Conservation (phyloP, 2,888 invertebrate genomes). For the Sclerodermus sp. region DNA sequence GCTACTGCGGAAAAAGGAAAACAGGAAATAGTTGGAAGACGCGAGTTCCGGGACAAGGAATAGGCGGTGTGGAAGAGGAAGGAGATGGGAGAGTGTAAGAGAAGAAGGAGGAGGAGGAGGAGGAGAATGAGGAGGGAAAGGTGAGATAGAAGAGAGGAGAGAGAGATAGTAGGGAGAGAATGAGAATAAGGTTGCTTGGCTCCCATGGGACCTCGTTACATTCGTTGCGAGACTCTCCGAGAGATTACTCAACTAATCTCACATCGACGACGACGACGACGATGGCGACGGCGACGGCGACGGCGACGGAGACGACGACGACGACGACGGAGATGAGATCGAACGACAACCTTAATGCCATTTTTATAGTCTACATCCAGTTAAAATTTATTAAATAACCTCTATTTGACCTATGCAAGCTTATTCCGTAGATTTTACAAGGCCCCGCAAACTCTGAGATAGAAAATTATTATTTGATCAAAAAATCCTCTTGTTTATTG, state of each 20-base stretch:
- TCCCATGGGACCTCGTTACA: constrained; percentile 34
- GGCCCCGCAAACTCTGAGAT: too few species aligned
- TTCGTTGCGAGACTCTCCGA: constrained; percentile 24
- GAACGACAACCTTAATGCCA: constrained; percentile 32
- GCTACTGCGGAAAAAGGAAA: background rate
- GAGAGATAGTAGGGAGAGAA: background rate
- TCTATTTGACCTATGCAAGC: constrained; percentile 6
- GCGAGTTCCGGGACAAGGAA: too few species aligned
- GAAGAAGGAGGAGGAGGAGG: background rate
- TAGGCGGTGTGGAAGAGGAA: too few species aligned
- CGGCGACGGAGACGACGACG: too few species aligned
- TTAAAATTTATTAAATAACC: constrained; percentile 29
- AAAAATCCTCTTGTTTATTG: too few species aligned
- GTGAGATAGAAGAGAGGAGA: background rate
- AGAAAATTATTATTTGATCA: too few species aligned
- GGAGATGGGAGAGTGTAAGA: background rate
- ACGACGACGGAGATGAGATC: constrained; percentile 30
- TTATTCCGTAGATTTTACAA: too few species aligned
- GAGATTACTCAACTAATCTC: constrained; percentile 37
- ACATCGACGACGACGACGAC: constrained; percentile 27
- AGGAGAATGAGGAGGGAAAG: background rate
- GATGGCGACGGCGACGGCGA: too few species aligned
- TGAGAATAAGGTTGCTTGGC: background rate
- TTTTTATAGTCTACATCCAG: constrained; percentile 25
- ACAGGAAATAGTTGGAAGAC: too few species aligned